These are phyloP conservation scores for Neodon shergylaensis DNA, from an alignment of 2,113 vertebrate species.

Conservation along the genomic window DNA sequence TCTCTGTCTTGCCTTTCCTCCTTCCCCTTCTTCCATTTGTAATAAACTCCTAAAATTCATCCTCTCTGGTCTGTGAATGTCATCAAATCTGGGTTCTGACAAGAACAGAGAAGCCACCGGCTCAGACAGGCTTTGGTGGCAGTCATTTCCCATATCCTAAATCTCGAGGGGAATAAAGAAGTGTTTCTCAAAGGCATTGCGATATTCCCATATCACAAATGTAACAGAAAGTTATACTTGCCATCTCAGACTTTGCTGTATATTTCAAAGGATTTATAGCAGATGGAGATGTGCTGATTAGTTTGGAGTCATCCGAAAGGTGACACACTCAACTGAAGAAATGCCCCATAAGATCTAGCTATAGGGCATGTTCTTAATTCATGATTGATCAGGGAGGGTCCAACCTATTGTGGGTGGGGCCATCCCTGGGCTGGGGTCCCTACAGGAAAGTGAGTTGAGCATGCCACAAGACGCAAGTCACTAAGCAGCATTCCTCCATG, in stretches of 20 bases:
- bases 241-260: neutral
- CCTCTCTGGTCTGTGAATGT: neutral
- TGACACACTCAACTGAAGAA: neutral
- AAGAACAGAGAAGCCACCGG: neutral
- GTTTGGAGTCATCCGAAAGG: neutral
- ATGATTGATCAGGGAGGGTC: neutral
- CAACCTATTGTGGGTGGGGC: neutral
- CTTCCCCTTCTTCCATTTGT: neutral
- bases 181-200: neutral
- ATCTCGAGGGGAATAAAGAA: neutral
- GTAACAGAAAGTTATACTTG: no score
- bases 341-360: no score
- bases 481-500: neutral
- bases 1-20: neutral
- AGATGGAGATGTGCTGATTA: neutral
- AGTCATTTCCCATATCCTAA: neutral
- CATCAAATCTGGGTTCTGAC: neutral
- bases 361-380: neutral
- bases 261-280: neutral
- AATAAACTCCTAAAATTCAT: neutral
- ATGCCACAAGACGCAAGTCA: neutral
- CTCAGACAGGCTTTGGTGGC: neutral
- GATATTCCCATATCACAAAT: neutral
- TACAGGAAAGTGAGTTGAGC: neutral
- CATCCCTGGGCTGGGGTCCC: neutral